These are phyloP conservation scores for Aphidius ervi DNA, from an alignment of 1,140 invertebrate genomes.

Conservation along the genomic window DNA sequence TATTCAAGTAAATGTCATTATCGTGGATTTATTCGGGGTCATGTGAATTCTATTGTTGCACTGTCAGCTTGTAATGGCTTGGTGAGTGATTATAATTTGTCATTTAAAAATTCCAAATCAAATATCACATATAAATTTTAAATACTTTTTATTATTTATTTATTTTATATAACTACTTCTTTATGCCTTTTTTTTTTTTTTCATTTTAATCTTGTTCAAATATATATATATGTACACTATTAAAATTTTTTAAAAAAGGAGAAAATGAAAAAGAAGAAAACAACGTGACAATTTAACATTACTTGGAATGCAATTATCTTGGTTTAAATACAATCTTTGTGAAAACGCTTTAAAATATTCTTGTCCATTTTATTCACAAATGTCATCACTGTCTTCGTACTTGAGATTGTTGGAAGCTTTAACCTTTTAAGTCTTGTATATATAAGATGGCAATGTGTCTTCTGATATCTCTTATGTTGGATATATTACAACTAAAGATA, in stretches of 20 bases:
- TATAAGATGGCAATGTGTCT: background rate
- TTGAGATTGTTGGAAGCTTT: background rate
- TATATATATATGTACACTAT: background rate
- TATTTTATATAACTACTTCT: background rate
- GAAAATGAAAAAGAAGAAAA: too few relatives aligned
- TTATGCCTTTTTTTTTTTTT: background rate
- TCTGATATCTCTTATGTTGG: background rate
- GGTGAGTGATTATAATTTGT: constrained; percentile 58
- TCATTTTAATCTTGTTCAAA: too few relatives aligned
- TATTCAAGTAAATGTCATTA: constrained; percentile 66
- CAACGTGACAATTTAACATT: background rate
- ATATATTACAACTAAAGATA: background rate
- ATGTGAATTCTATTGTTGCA: constrained; percentile 65
- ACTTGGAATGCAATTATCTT: constrained; percentile 13
- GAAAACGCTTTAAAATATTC: background rate
- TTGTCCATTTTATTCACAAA: constrained; percentile 1
- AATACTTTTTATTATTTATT: background rate
- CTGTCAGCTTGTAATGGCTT: constrained; percentile 77
- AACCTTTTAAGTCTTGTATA: constrained; percentile 1
- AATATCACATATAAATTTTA: background rate
- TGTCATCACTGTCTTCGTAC: background rate
- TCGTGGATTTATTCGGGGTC: constrained; percentile 66
- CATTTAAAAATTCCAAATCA: background rate
- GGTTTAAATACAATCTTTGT: background rate
- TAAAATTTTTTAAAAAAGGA: background rate